Conservation (phyloP, 35 echinoderm and acorn worm genomes). For the Nesometra sesokonis region DNA sequence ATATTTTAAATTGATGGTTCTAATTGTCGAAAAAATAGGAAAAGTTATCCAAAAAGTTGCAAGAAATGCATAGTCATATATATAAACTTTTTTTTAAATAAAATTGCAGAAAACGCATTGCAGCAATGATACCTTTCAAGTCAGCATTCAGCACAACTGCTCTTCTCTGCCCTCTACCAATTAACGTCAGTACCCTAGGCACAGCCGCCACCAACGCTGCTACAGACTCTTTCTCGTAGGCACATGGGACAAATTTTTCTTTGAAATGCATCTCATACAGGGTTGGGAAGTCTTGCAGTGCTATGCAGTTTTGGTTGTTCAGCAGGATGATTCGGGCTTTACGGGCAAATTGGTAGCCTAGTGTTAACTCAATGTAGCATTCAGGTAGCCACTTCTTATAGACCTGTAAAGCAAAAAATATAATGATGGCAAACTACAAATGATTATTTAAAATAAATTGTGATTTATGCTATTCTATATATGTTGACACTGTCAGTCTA, state of each 20-base stretch:
- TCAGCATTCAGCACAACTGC: conserved; percentile 50
- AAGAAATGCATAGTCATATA: not conserved
- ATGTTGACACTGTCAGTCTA: no score
- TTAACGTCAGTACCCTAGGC: conserved; percentile 62
- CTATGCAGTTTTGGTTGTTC: conserved; percentile 26
- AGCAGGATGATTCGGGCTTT: conserved; percentile 46
- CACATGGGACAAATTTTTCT: conserved; percentile 29
- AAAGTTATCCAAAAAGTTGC: no score
- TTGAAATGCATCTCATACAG: conserved; percentile 30
- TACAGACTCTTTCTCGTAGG: conserved; percentile 57
- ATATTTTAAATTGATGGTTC: no score
- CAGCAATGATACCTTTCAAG: not conserved
- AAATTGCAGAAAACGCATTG: no score
- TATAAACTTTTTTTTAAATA: not conserved
- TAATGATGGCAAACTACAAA: not conserved
- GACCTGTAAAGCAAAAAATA: conserved; percentile 32
- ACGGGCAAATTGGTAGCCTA: conserved; percentile 83
- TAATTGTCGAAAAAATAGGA: no score
- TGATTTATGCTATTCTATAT: not conserved
- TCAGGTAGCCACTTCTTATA: conserved; percentile 72
- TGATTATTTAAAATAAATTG: no score
- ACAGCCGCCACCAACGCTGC: conserved; percentile 56
- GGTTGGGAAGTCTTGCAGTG: conserved; percentile 53
- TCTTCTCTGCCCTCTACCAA: conserved; percentile 50
- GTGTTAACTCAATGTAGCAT: conserved; percentile 59